Evolutionary conservation across 2,113 vertebrate genomes (phyloP), one percentile per base, ranked within the genome.

Genomic region (Gymnogyps californianus): DNA sequence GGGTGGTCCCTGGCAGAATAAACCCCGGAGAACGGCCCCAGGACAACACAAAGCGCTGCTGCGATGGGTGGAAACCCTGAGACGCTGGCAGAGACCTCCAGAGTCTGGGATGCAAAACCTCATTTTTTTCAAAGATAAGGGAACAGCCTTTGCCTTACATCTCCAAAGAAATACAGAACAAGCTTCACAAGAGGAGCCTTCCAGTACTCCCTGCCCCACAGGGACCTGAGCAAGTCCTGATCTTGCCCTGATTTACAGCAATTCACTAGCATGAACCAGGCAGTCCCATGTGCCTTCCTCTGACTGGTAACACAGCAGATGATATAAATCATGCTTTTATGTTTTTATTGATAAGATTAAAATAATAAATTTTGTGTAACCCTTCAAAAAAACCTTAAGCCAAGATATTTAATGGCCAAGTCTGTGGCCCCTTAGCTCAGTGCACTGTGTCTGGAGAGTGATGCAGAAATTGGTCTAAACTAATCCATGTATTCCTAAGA

Each of bases 11-110:
- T n/a, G 59, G 36, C 26, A 70, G 76, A 90, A 66, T 13, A 69
- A 58, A 2, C 14, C 36, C 46, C 58, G 1, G 17, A 46, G 61
- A 79, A 85, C 79, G 11, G 18, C 36, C 26, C 20, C 0, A 3
- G 51, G 42, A 79, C 54, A 86, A 62, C 0, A 0, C 0, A 0
- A 51, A 71, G 34, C 13, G 9, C 40, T 87, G 57, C 65, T 82
- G 34, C 0, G 3, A 57, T 34, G 59, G 26, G 21, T 57, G 4
- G 4, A 71, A 93, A 86, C 8, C 11, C 36, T 13, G 49, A 72
- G 49, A 49, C 0, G 1, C 28, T 32, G 13, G 6, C 6, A 5
- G 58, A 86, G 36, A 77, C 7, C 18, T 85, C 58, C 46, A 55
- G 65, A 76, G 32, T 34, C 2, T 66, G 32, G 10, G 55, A 34